Evolutionary conservation across 1,140 invertebrate species (phyloP).

Genomic region (Episyrphus balteatus): DNA sequence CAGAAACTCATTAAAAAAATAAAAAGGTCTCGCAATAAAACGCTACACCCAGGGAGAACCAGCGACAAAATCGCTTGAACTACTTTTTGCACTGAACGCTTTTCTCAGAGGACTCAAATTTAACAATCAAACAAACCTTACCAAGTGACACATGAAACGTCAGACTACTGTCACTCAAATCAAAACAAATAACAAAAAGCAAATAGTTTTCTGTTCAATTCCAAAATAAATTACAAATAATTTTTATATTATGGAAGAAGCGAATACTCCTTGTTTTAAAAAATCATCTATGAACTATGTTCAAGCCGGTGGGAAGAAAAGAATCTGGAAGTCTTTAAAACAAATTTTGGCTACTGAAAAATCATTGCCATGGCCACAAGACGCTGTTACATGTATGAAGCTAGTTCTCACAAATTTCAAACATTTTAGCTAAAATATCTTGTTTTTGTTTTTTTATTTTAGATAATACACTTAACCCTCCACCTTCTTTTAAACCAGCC

Average conservation of each 20-base stretch:
- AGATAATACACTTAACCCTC: slow-evolving; percentile 80
- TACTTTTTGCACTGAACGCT: no score
- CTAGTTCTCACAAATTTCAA: not conserved
- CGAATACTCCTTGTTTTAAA: not conserved
- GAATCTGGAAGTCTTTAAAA: slow-evolving; percentile 64
- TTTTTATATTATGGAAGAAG: not conserved
- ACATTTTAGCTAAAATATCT: not conserved
- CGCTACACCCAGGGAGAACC: no score
- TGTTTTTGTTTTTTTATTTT: slow-evolving; percentile 3
- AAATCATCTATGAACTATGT: not conserved
- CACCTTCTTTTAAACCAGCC: slow-evolving; percentile 77
- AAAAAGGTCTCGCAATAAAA: no score
- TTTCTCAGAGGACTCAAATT: no score
- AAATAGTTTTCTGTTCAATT: slow-evolving; percentile 5
- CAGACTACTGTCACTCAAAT: not conserved
- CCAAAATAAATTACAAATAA: not conserved
- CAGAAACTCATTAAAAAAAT: no score
- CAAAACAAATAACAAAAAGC: not conserved
- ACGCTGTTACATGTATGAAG: slow-evolving; percentile 54
- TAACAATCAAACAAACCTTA: no score
- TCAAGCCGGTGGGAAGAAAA: slow-evolving; percentile 51
- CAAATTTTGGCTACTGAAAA: slow-evolving; percentile 65
- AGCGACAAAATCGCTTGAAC: no score
- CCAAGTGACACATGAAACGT: not conserved
- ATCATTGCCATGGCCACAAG: slow-evolving; percentile 53